Evolutionary conservation across 2,113 vertebrate species (phyloP).

Genomic region (Atrichornis clamosus): DNA sequence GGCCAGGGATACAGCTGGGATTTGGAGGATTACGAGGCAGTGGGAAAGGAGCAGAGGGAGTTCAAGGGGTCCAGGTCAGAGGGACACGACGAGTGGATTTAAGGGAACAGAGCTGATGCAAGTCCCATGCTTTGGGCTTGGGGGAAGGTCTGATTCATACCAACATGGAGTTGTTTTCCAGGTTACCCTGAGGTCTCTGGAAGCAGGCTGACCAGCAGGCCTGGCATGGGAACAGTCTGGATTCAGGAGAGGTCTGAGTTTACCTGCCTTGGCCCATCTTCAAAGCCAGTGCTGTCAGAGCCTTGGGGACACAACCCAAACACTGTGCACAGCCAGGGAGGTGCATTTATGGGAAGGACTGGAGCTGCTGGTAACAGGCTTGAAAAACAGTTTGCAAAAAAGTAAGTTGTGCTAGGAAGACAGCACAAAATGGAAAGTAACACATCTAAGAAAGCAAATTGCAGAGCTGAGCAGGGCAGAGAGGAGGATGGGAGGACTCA

Average conservation of each 20-base stretch:
- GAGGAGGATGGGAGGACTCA: background rate
- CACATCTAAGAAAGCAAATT: background rate
- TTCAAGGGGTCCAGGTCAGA: background rate
- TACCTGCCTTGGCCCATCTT: background rate
- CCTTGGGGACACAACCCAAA: background rate
- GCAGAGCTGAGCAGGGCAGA: background rate
- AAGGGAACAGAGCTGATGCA: conserved; percentile 32
- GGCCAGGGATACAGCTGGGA: background rate
- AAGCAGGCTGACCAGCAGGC: background rate
- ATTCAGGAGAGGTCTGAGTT: background rate
- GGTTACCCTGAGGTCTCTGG: background rate
- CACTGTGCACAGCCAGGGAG: background rate
- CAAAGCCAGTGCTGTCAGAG: background rate
- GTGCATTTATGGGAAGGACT: background rate
- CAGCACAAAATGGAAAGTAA: background rate
- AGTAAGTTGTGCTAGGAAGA: background rate
- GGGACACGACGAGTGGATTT: background rate
- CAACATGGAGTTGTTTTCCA: rapidly evolving
- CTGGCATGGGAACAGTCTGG: rapidly evolving
- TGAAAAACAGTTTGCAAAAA: background rate
- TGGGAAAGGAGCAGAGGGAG: conserved; percentile 11
- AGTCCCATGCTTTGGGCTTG: background rate
- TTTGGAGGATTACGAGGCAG: background rate
- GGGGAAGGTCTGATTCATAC: conserved; percentile 15
- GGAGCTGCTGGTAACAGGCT: background rate